Evolutionary conservation across 2,113 vertebrate genomes (phyloP), one percentile per base, ranked within the genome.

Genomic region (Ramphastos sulfuratus): DNA sequence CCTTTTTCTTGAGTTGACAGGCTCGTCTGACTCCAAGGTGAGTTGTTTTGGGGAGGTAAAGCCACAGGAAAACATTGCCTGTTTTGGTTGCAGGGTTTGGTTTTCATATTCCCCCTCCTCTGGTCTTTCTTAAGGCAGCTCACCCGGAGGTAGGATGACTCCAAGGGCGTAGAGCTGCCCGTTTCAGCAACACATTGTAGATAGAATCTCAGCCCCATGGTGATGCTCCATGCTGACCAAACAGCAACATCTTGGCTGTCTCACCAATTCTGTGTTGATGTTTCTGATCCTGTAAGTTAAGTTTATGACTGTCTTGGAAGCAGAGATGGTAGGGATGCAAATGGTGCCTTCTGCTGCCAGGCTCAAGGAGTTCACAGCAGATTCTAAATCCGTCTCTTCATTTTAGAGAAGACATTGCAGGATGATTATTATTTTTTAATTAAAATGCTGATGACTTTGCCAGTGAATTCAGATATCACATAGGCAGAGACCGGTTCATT

Each of bases 31-130:
- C 80, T 71, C 42, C 48, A 48, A 7, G n/a, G 8, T 48, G 48
- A 44, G 73, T n/a, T 60, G 69, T 82, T 67, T 42, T n/a, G n/a
- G 18, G 35, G 55, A 66, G 37, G 21, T 81, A 69, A 94, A 4
- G 14, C n/a, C 77, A 31, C 65, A 87, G 37, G 24, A 56, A 72
- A 48, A 33, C 18, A 13, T 19, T 74, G 28, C 58, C 48, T 58
- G 66, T 27, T 82, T 64, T 46, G 17, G 8, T 24, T 56, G 19
- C 52, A 54, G 48, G 21, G 13, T 42, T 94, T 46, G 33, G 31
- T 55, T 63, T 46, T 46, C 0, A 0, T 15, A 7, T 46, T 23
- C 10, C 48, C 23, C 2, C 3, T 84, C 4, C 39, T 19, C 14
- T 19, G 64, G 7, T 0, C 30, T 55, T 87, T 58, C 30, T 56